These are phyloP conservation scores for Cephus nigrinus DNA, from an alignment of 2,888 invertebrate genomes.

Conservation along the genomic window DNA sequence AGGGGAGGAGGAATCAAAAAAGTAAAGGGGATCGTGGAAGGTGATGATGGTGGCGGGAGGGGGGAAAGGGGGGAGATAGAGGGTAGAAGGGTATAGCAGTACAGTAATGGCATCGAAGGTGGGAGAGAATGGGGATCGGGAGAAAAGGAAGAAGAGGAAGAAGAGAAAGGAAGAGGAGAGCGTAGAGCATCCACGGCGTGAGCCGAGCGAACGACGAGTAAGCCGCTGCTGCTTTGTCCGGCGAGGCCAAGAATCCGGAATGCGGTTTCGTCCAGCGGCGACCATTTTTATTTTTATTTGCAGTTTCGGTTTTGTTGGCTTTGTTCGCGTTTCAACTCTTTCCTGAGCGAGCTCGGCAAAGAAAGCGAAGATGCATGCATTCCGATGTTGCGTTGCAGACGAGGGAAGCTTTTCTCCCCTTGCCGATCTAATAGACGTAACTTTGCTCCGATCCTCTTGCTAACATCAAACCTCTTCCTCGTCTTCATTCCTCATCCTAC, in stretches of 20 bases:
- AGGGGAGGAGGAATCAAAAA: background rate
- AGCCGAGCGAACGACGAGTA: constrained; percentile 6
- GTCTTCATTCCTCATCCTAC: background rate
- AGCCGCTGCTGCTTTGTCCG: constrained; percentile 40
- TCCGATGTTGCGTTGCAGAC: constrained; percentile 38
- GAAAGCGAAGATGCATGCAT: constrained; percentile 49
- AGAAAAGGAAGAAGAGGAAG: background rate
- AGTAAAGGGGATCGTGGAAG: constrained; percentile 9
- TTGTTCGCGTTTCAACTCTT: constrained; percentile 36
- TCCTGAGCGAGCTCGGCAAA: constrained; percentile 31
- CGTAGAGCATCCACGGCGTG: background rate
- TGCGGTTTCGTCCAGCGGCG: constrained; percentile 45
- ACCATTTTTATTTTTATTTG: constrained; percentile 46
- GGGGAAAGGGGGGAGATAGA: background rate
- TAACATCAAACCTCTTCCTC: background rate
- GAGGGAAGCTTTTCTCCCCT: constrained; percentile 8
- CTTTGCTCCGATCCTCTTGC: background rate
- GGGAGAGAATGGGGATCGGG: background rate
- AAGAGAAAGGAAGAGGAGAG: constrained; percentile 2
- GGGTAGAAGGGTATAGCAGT: background rate
- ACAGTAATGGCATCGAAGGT: background rate
- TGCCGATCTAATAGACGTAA: constrained; percentile 18
- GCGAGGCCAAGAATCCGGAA: constrained; percentile 45
- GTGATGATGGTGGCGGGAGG: background rate
- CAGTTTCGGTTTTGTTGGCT: constrained; percentile 27